These are phyloP conservation scores for Phyllotis vaccarum DNA, from an alignment of 2,797 vertebrate species.

Conservation along the genomic window DNA sequence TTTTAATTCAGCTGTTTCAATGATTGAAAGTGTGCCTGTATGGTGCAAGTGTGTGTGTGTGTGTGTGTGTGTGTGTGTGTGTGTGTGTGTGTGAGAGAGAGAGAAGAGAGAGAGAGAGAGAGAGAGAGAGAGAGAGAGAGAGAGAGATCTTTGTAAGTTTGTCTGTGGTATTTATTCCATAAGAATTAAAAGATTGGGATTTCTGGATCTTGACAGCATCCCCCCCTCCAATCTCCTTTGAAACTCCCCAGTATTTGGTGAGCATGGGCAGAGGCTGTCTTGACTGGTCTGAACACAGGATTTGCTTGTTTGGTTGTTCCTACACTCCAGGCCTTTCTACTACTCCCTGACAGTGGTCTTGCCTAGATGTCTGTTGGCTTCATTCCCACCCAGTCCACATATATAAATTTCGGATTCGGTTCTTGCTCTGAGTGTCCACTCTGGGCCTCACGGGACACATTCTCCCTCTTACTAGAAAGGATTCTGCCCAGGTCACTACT, in stretches of 20 bases:
- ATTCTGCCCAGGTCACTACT: background rate
- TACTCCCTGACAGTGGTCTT: slow-evolving; percentile 19
- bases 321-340: background rate
- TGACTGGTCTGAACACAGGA: background rate
- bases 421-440: slow-evolving; percentile 15
- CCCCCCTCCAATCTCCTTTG: slow-evolving; percentile 4
- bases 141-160: slow-evolving; percentile 72
- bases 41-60: background rate
- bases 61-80: background rate
- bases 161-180: slow-evolving; percentile 33
- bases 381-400: background rate
- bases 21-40: background rate
- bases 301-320: background rate
- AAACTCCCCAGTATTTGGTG: slow-evolving; percentile 48
- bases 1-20: slow-evolving; percentile 73
- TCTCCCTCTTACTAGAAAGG: slow-evolving; percentile 5
- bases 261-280: slow-evolving; percentile 37
- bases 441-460: background rate
- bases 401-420: background rate
- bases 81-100: background rate
- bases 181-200: slow-evolving; percentile 67
- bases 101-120: background rate
- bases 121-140: background rate
- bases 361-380: background rate
- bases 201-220: slow-evolving; percentile 63